Evolutionary conservation across 2,888 invertebrate genomes (phyloP), one percentile per base, ranked within the genome.

Genomic region (Halictus quadricinctus): DNA sequence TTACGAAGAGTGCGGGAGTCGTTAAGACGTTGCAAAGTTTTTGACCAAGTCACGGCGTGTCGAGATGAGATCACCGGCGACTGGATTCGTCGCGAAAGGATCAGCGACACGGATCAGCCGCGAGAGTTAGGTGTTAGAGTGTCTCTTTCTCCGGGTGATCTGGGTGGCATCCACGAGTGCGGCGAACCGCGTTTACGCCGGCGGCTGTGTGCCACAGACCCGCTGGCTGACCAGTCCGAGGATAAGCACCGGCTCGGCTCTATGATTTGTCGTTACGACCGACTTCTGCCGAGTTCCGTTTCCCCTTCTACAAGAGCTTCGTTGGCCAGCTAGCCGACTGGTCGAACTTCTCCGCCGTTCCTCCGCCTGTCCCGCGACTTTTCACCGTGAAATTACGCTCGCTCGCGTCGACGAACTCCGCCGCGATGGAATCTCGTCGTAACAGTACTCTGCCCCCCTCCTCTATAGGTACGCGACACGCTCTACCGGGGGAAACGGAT

Each of bases 261-360:
- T 84, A 84, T 81, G 87, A 87, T 87, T 81, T 80, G 87, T 85
- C 87, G 87, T 79, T 84, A 84, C 87, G 81, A 87, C 87, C 79
- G 84, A 87, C 84, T 87, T 84, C 50, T 80, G 18, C 69, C 66
- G 18, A 81, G 76, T 87, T 87, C 81, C 79, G 81, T 85, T 82
- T 82, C 79, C 69, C 79, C 75, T 74, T 50, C 81, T 41, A 29
- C 66, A n/a, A 2, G 7, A 66, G 12, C 50, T 36, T 64, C 29
- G 25, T 43, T 3, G 29, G 46, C 29, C 54, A 29, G 66, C 66
- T 21, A 41, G 21, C 46, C 50, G 72, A 83, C 76, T 48, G 79
- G 79, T 83, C 84, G 69, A 73, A 83, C 84, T 58, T 85, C 84
- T 50, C 72, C 83, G 43, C 50, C 74, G 79, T 75, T 81, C 66